A percentile compares a stretch with the other conserved stretches of the same genome.
These are phyloP conservation scores for Dolichomitus sp. DNA, from an alignment of 2,888 invertebrate species.

Conservation along the genomic window DNA sequence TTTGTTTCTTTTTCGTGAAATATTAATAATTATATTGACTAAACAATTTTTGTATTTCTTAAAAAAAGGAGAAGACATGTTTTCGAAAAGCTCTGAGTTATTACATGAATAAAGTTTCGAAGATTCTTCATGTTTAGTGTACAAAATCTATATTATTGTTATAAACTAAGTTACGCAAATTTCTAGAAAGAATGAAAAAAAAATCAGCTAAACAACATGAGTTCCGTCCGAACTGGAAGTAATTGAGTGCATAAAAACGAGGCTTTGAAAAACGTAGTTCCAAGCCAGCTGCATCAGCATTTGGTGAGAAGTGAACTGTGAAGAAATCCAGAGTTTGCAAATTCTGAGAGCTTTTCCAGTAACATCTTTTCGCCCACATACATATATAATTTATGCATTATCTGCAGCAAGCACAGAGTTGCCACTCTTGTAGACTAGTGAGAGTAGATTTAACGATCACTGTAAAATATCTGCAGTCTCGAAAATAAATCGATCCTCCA, in stretches of 20 bases:
- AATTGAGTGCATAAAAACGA: background rate
- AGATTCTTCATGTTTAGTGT: background rate
- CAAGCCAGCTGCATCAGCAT: background rate
- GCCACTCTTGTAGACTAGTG: slow-evolving; percentile 35
- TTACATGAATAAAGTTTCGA: background rate
- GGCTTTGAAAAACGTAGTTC: background rate
- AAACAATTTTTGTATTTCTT: no score
- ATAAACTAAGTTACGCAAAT: background rate
- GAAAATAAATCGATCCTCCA: slow-evolving; percentile 50
- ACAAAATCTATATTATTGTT: no score
- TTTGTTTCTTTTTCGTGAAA: no score
- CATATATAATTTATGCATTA: slow-evolving; percentile 14
- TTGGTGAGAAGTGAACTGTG: background rate
- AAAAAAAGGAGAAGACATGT: no score
- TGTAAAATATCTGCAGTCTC: slow-evolving; percentile 44
- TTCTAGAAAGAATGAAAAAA: background rate
- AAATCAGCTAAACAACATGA: background rate
- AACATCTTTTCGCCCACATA: slow-evolving; percentile 13
- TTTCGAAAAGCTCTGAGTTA: background rate
- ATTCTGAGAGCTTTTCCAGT: slow-evolving; percentile 29
- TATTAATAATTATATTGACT: no score
- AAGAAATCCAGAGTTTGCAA: slow-evolving; percentile 17
- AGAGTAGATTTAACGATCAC: slow-evolving; percentile 46
- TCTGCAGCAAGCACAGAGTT: slow-evolving; percentile 3
- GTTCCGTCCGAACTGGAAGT: background rate